phyloP scores from a whole-genome alignment of 2,888 invertebrate species.

The Volucella inflata region DNA sequence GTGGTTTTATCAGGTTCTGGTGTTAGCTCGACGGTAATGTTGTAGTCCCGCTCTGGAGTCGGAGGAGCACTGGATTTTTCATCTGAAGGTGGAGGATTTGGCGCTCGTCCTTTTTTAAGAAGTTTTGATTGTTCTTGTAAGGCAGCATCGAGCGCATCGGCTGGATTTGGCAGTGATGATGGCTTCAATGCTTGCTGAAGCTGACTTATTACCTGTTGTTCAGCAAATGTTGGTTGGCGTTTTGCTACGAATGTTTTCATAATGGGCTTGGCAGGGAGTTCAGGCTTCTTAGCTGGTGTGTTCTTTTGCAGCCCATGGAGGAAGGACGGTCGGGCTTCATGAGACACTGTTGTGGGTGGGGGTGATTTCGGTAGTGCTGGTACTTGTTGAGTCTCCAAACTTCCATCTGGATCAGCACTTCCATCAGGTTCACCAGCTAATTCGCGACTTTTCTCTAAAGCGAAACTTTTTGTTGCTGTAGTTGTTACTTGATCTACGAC shows the following conservation, averaged over 20 bases:
- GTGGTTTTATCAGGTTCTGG: conserved; percentile 50
- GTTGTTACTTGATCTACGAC: conserved; percentile 79
- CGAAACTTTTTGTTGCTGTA: conserved; percentile 65
- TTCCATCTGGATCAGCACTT: conserved; percentile 91
- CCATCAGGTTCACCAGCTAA: conserved; percentile 94
- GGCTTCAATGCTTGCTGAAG: conserved; percentile 84
- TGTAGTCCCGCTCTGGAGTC: conserved; percentile 82
- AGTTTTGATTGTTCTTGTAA: conserved; percentile 82
- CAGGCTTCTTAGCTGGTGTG: conserved; percentile 85
- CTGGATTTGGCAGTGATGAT: conserved; percentile 76
- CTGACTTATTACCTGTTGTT: conserved; percentile 85
- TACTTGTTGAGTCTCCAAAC: conserved; percentile 85
- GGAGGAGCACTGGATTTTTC: conserved; percentile 80
- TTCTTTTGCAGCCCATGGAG: conserved; percentile 87
- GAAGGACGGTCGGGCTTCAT: conserved; percentile 87
- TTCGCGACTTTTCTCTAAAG: conserved; percentile 88
- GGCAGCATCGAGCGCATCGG: conserved; percentile 79
- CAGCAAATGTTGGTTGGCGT: conserved; percentile 82
- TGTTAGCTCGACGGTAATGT: conserved; percentile 79
- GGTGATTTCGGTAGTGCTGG: conserved; percentile 87
- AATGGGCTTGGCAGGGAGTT: conserved; percentile 89
- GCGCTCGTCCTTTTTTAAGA: conserved; percentile 90
- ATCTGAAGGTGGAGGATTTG: conserved; percentile 87
- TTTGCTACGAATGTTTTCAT: conserved; percentile 85
- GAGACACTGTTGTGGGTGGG: conserved; percentile 79